phyloP scores from a whole-genome alignment of 2,797 vertebrate genomes.

The Falco naumanni region DNA sequence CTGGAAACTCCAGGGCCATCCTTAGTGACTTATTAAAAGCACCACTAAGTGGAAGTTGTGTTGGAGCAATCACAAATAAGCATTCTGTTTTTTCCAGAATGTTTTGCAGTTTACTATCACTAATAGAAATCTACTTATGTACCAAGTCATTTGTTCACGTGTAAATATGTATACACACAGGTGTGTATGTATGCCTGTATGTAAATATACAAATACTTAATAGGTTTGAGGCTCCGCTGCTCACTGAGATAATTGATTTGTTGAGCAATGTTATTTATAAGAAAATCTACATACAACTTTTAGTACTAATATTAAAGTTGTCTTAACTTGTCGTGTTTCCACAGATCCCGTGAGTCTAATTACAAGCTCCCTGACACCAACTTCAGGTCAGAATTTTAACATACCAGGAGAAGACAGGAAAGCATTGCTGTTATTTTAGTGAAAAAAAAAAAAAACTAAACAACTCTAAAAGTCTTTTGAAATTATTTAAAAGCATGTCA shows the following conservation, averaged over 20 bases:
- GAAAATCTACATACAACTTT: neutral
- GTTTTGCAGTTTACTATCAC: neutral
- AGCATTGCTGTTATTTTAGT: neutral
- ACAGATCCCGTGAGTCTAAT: neutral
- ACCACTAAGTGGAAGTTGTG: neutral
- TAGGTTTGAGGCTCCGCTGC: neutral
- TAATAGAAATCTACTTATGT: neutral
- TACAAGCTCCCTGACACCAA: neutral
- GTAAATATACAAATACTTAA: neutral
- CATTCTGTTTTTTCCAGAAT: neutral
- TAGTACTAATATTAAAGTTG: neutral
- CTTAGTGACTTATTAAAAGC: neutral
- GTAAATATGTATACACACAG: neutral
- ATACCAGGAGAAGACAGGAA: neutral
- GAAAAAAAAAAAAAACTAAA: neutral
- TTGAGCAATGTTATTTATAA: neutral
- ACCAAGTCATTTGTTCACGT: neutral
- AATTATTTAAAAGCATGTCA: neutral
- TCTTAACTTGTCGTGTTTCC: neutral
- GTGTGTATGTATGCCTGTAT: neutral
- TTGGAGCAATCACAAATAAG: neutral
- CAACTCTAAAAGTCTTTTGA: neutral
- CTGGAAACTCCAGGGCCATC: neutral
- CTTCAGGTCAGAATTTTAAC: constrained; percentile 2
- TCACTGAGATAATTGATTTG: neutral